phyloP scores from a whole-genome alignment of 2,797 vertebrate genomes.

The Sus cebifrons region DNA sequence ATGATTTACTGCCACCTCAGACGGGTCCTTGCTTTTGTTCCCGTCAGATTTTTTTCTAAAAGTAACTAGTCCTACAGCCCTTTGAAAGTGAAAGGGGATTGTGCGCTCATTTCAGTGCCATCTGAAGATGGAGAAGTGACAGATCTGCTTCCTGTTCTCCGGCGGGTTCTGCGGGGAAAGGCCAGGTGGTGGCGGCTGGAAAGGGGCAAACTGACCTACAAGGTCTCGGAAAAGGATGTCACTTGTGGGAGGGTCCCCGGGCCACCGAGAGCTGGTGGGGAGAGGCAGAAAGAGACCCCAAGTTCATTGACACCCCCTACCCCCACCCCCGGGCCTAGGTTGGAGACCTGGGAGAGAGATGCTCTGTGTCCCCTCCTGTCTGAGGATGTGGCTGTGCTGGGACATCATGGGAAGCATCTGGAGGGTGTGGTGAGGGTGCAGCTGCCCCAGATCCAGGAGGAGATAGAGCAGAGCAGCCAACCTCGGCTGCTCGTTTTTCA shows the following conservation, averaged over 20 bases:
- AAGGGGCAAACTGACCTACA: no score
- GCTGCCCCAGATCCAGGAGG: background rate
- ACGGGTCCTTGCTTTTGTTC: background rate
- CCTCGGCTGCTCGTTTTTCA: background rate
- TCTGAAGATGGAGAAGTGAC: slow-evolving; percentile 40
- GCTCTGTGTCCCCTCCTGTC: background rate
- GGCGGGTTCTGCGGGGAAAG: background rate
- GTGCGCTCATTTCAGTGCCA: background rate
- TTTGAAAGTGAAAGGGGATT: background rate
- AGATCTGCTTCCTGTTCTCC: background rate
- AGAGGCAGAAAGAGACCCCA: background rate
- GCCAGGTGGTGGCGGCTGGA: background rate
- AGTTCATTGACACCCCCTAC: background rate
- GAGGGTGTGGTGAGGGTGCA: background rate
- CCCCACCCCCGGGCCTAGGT: background rate
- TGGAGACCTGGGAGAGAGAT: background rate
- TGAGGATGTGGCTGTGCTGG: background rate
- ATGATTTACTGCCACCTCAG: background rate
- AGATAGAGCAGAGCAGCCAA: background rate
- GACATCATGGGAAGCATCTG: background rate
- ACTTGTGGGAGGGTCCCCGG: background rate
- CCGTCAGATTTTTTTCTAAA: background rate
- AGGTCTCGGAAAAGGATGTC: background rate
- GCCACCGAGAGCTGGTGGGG: background rate
- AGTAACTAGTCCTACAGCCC: background rate